Base-by-base conservation (phyloP, 2,888 invertebrate genomes). In the Erebia palarica region DNA sequence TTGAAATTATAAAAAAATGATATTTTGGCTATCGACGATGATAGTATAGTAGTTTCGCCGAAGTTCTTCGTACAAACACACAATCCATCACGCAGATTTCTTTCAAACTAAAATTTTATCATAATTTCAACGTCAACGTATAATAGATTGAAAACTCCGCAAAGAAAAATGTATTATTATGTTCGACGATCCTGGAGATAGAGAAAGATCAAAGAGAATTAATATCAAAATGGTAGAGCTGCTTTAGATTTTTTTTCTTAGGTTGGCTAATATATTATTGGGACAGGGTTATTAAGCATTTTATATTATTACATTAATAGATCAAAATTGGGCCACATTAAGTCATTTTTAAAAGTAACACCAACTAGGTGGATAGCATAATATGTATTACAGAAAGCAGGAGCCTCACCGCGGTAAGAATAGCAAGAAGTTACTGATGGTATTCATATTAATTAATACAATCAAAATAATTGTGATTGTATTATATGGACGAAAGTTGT, bases 161-260 rank as follows among this genome's bases (percentile, higher is more conserved):
- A 82, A 78, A 85, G 86, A 77, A 84, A 87, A 90, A 89, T 89
- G 87, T 90, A 88, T 91, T 90, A 90, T 89, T 82, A 86, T 87
- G 83, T 86, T 84, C 85, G 80, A 79, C 83, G 82, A 84, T 85
- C 82, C 82, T 81, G 74, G 76, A 85, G 84, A 83, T 83, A 82
- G 53, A 27, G 18, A 71, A 49, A 63, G 49, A 8, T 47, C 13
- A 49, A 7, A 63, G 60, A 60, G 61, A 60, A 21, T 21, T 44
- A 36, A 8, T 53, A 9, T 1, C 7, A 47, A 14, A 63, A 1
- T 4, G 11, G 16, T 21, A 63, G 63, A 63, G 21, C 49, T 21
- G 49, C 47, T 7, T 8, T 21, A 8, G 49, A 3, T 16, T 27
- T 59, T n/a, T 13, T 36, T 7, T 36, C 5, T 27, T 36, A 36